A percentile compares a stretch with the other conserved stretches of the same genome.
phyloP scores from a whole-genome alignment of 2,113 vertebrate species.

The Siniperca chuatsi region DNA sequence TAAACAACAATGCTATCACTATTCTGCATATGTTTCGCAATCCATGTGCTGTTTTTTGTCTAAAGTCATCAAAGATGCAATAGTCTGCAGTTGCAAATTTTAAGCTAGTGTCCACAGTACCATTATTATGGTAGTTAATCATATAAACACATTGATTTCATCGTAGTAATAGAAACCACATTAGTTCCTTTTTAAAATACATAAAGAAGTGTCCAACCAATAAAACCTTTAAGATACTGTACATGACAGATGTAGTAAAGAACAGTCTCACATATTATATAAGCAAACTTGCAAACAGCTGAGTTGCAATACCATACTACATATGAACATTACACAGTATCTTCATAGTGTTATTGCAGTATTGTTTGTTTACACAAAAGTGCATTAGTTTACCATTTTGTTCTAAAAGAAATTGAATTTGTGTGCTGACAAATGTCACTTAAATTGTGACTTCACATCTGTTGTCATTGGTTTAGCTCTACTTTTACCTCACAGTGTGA shows the following conservation, averaged over 20 bases:
- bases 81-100: background rate
- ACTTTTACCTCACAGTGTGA: conserved; percentile 13
- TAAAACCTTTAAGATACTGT: background rate
- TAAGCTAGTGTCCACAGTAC: background rate
- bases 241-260: background rate
- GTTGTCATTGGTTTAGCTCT: conserved; percentile 12
- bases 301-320: background rate
- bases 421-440: background rate
- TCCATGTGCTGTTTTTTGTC: background rate
- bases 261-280: background rate
- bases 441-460: conserved; percentile 5
- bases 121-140: background rate
- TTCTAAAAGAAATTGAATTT: background rate
- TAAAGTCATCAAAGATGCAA: conserved; percentile 8
- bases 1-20: background rate
- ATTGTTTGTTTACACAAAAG: background rate
- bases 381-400: background rate
- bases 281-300: background rate
- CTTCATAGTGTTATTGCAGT: background rate
- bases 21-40: background rate
- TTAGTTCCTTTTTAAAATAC: background rate
- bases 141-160: background rate
- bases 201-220: background rate
- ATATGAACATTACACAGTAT: background rate
- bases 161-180: background rate